These are phyloP conservation scores for Steinernema carpocapsae DNA, from an alignment of 2,888 invertebrate species.

Conservation along the genomic window DNA sequence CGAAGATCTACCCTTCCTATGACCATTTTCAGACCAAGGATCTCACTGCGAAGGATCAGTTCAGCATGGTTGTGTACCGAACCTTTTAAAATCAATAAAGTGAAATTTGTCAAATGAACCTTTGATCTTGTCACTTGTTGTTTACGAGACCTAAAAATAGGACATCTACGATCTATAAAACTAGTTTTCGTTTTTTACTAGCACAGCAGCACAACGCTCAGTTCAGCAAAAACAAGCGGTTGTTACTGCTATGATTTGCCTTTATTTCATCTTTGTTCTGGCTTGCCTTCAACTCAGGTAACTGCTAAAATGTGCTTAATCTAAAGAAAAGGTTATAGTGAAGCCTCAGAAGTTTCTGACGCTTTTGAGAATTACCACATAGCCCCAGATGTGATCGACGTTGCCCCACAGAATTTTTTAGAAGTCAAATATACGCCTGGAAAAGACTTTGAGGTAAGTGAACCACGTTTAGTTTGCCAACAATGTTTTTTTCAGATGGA, in stretches of 20 bases:
- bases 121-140: no score
- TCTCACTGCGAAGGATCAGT: constrained; percentile 52
- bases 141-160: no score
- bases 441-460: neutral
- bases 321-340: no score
- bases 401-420: neutral
- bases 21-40: constrained; percentile 60
- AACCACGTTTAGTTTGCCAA: neutral
- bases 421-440: neutral
- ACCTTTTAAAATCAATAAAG: neutral
- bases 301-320: no score
- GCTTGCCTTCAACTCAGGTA: no score
- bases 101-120: no score
- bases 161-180: no score
- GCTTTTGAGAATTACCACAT: neutral
- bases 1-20: constrained; percentile 47
- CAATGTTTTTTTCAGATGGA: constrained; percentile 47
- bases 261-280: no score
- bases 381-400: neutral
- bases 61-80: constrained; percentile 31
- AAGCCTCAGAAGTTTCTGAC: neutral
- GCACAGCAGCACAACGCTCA: no score
- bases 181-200: no score
- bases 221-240: no score
- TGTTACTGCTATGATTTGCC: no score